A percentile compares a stretch with the other conserved stretches of the same genome.
These are phyloP conservation scores for Cossypha caffra DNA, from an alignment of 2,797 vertebrate genomes.

Conservation along the genomic window DNA sequence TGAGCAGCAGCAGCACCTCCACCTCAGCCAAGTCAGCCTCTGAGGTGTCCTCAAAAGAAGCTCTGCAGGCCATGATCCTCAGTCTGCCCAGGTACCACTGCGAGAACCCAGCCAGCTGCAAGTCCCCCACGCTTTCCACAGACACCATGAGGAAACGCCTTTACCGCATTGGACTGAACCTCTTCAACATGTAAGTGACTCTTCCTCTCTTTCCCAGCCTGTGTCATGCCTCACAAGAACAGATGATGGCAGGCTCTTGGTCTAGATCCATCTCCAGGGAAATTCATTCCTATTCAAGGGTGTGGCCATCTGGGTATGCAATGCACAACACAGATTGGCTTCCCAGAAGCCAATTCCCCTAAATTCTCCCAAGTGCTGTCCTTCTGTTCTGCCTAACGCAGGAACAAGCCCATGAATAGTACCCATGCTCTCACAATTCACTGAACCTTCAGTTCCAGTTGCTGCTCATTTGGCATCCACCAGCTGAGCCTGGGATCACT, in stretches of 20 bases:
- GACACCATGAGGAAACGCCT: conserved; percentile 97
- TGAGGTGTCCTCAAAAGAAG: conserved; percentile 92
- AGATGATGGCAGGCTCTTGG: not conserved
- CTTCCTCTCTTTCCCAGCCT: not conserved
- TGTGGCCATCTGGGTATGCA: not conserved
- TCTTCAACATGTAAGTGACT: conserved; percentile 95
- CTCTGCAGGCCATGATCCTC: conserved; percentile 94
- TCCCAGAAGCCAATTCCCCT: not conserved
- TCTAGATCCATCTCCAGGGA: not conserved
- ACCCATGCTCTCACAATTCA: not conserved
- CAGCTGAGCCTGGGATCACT: not conserved
- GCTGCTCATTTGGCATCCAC: not conserved
- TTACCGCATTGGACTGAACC: conserved; percentile 97
- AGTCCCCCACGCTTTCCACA: conserved; percentile 94
- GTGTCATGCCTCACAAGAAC: not conserved
- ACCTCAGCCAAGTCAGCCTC: conserved; percentile 86
- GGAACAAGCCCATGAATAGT: not conserved
- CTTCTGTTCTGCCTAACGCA: not conserved
- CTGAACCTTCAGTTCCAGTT: not conserved
- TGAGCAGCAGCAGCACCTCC: conserved; percentile 89
- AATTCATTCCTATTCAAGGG: not conserved
- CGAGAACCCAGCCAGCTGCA: conserved; percentile 92
- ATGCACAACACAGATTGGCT: not conserved
- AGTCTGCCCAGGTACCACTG: conserved; percentile 95
- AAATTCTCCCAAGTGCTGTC: not conserved